These are phyloP conservation scores for Plectropomus leopardus DNA, from an alignment of 2,113 vertebrate genomes.

Conservation along the genomic window DNA sequence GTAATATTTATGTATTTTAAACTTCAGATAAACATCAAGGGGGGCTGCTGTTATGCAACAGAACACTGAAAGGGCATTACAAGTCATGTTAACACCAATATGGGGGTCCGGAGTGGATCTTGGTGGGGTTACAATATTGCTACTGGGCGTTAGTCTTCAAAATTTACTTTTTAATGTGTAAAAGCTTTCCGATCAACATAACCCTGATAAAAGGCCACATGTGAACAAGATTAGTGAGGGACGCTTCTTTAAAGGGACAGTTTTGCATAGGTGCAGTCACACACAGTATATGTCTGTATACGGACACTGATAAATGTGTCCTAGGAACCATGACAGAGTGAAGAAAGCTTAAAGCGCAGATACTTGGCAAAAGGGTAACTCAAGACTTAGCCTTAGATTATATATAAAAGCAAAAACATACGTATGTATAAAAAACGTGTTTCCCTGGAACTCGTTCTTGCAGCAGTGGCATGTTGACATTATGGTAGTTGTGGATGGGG, in stretches of 20 bases:
- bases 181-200: neutral
- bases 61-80: slow-evolving; percentile 41
- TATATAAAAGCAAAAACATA: too few relatives aligned
- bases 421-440: neutral
- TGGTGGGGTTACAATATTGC: neutral
- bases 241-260: neutral
- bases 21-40: neutral
- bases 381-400: neutral
- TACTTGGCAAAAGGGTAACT: too few relatives aligned
- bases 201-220: neutral
- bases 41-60: slow-evolving; percentile 3
- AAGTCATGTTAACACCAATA: neutral
- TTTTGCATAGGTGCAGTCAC: too few relatives aligned
- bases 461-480: neutral
- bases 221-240: neutral
- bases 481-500: neutral
- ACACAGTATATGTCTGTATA: too few relatives aligned
- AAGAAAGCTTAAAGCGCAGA: neutral
- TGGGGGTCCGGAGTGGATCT: neutral
- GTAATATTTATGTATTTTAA: neutral
- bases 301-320: neutral
- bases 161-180: neutral
- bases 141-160: neutral
- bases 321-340: neutral
- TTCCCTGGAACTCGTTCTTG: neutral